These are phyloP conservation scores for Trachymyrmex cornetzi DNA, from an alignment of 1,140 invertebrate genomes.

Conservation along the genomic window DNA sequence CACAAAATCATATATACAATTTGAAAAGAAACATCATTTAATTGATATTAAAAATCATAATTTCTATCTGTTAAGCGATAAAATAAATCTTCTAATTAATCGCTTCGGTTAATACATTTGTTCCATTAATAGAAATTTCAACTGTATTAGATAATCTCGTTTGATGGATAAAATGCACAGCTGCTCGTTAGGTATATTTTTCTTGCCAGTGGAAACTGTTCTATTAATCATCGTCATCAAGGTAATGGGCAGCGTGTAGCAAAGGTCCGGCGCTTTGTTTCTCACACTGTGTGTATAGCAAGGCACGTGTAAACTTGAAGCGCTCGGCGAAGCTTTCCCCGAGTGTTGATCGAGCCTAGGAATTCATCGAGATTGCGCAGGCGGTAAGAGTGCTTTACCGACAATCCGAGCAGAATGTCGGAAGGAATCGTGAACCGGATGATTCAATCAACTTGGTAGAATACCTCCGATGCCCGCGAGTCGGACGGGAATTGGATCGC, in stretches of 20 bases:
- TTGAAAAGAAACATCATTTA: not conserved
- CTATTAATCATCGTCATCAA: conserved; percentile 47
- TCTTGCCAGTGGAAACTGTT: conserved; percentile 12
- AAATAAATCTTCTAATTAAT: conserved; percentile 11
- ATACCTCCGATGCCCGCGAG: conserved; percentile 56
- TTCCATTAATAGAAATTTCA: not conserved
- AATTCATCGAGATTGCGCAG: conserved; percentile 60
- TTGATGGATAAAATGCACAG: too few relatives aligned
- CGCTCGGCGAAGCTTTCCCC: conserved; percentile 1
- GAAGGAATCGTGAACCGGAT: conserved; percentile 64
- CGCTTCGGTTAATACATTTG: not conserved
- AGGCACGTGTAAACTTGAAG: conserved; percentile 39
- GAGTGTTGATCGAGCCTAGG: conserved; percentile 70
- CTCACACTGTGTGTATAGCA: conserved; percentile 23
- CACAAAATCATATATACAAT: not conserved
- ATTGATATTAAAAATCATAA: not conserved
- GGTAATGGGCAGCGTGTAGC: conserved; percentile 17
- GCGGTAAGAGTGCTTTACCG: conserved; percentile 61
- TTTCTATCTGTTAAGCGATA: not conserved
- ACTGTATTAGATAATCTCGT: not conserved
- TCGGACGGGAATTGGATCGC: conserved; percentile 58
- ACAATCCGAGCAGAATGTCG: conserved; percentile 52
- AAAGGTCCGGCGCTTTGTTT: conserved; percentile 28
- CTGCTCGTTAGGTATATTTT: not conserved
- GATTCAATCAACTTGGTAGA: conserved; percentile 63